phyloP scores from a whole-genome alignment of 2,797 vertebrate genomes.

The Vireo griseus region DNA sequence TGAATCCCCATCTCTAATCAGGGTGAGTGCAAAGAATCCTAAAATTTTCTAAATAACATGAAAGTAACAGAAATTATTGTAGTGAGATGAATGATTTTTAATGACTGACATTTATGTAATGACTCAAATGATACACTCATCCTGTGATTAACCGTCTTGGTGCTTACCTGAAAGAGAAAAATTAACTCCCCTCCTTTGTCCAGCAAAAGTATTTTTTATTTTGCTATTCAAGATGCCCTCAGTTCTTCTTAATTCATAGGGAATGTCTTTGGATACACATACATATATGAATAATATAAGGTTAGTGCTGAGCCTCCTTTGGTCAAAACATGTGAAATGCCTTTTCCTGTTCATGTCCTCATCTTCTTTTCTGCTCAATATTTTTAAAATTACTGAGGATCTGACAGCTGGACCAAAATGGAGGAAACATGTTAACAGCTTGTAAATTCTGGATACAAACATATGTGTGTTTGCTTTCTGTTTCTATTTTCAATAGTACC shows the following conservation, averaged over 20 bases:
- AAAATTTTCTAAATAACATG: not conserved
- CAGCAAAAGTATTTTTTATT: not conserved
- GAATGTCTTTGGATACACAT: not conserved
- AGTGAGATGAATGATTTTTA: not conserved
- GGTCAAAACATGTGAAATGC: not conserved
- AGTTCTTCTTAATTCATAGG: not conserved
- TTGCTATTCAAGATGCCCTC: not conserved
- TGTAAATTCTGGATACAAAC: not conserved
- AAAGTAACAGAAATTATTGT: not conserved
- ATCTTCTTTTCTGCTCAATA: fast-evolving
- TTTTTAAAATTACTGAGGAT: not conserved
- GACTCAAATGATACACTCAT: not conserved
- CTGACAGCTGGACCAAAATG: not conserved
- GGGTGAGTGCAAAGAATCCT: not conserved
- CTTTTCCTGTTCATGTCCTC: not conserved
- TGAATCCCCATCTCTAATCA: not conserved
- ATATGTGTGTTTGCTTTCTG: not conserved
- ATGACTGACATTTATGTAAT: not conserved
- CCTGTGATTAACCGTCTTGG: not conserved
- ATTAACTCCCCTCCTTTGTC: not conserved
- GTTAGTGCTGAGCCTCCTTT: not conserved
- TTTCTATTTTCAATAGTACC: not conserved
- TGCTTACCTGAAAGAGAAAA: not conserved
- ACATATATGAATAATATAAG: fast-evolving
- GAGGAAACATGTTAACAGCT: not conserved